Evolutionary conservation across 2,797 vertebrate genomes (phyloP).

Genomic region (Hapalemur alaotrensis): DNA sequence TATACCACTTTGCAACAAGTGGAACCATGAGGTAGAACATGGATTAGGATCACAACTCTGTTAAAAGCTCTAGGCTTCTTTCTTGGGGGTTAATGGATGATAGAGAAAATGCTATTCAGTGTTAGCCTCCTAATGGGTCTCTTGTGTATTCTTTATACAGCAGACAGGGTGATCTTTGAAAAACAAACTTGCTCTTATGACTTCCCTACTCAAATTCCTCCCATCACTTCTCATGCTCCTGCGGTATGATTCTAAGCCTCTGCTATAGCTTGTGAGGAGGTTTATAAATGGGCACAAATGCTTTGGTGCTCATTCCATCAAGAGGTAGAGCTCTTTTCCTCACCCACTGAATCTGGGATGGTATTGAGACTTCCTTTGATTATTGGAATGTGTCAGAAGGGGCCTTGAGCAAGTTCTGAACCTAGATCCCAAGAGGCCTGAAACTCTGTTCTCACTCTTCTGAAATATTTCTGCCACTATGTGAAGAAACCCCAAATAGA

Average conservation of each 20-base stretch:
- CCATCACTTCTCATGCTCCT: not conserved
- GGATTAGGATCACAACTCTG: not conserved
- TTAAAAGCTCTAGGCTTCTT: not conserved
- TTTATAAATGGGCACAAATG: not conserved
- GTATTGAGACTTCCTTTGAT: not conserved
- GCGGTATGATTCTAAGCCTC: not conserved
- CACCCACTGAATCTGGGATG: not conserved
- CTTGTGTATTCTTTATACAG: not conserved
- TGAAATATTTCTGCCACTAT: not conserved
- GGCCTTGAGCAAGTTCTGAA: not conserved
- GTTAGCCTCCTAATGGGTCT: not conserved
- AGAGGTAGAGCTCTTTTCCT: not conserved
- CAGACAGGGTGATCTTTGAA: not conserved
- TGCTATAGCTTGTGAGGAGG: not conserved
- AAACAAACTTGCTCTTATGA: not conserved
- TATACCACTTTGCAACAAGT: not conserved
- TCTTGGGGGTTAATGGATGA: not conserved
- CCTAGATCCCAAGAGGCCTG: not conserved
- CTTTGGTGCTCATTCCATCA: not conserved
- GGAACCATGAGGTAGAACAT: not conserved
- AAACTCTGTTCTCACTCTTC: too few species aligned
- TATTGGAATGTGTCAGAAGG: not conserved
- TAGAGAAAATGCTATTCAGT: not conserved
- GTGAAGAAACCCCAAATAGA: not conserved
- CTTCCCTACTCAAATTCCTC: not conserved